Percentiles rank a stretch among this genome's conserved stretches.
Conservation (phyloP, 2,888 invertebrate species). For the Andrena haemorrhoa region DNA sequence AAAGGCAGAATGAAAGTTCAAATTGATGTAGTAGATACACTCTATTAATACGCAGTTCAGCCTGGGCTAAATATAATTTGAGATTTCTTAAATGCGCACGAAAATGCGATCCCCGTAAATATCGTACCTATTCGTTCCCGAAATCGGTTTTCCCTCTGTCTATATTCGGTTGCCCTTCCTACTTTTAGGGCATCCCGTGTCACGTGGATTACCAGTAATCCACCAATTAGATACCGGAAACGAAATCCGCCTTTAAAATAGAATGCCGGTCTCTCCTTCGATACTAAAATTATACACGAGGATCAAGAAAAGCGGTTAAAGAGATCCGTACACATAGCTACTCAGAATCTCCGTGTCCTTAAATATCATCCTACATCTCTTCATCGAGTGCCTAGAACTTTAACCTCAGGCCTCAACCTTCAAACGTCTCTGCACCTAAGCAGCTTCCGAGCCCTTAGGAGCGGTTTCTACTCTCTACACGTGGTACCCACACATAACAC, state of each 20-base stretch:
- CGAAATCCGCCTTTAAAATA: not conserved
- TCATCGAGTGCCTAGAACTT: too few relatives aligned
- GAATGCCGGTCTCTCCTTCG: not conserved
- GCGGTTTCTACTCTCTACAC: not conserved
- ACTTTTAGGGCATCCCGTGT: not conserved
- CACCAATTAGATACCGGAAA: constrained; percentile 1
- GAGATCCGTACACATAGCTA: not conserved
- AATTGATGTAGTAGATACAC: too few relatives aligned
- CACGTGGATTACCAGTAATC: constrained; percentile 14
- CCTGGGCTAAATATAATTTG: not conserved
- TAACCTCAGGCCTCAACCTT: too few relatives aligned
- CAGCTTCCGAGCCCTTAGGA: not conserved
- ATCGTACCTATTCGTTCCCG: not conserved
- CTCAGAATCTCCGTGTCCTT: not conserved
- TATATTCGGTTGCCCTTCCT: not conserved
- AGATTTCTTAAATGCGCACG: not conserved
- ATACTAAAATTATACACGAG: not conserved
- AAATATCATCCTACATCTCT: too few relatives aligned
- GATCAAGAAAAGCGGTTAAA: not conserved
- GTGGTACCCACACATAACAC: too few relatives aligned
- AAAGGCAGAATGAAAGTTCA: too few relatives aligned
- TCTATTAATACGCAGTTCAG: too few relatives aligned
- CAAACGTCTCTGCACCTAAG: too few relatives aligned
- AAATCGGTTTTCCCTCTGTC: not conserved
- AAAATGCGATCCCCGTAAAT: not conserved